Percentiles rank a stretch among this genome's conserved stretches.
Evolutionary conservation across 2,888 invertebrate species (phyloP).

Genomic region (Chromoteleia sp.): DNA sequence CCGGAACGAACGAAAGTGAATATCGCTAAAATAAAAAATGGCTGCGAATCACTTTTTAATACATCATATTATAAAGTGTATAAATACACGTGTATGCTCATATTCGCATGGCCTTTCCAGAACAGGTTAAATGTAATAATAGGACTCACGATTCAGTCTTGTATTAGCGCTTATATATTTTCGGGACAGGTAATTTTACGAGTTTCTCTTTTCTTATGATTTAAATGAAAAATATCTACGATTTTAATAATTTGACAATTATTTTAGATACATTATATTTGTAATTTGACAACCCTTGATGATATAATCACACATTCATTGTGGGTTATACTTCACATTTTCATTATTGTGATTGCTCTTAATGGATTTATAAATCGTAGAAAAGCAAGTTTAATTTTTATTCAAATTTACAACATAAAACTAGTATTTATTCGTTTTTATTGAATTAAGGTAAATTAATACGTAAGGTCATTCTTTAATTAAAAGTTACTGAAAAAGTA

Average conservation of each 20-base stretch:
- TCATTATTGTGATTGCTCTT: neutral
- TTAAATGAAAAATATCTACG: no score
- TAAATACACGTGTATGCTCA: neutral
- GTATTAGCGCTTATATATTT: neutral
- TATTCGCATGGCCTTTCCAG: neutral
- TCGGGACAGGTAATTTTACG: neutral
- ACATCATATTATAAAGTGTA: neutral
- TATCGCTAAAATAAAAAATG: neutral
- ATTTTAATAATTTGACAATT: neutral
- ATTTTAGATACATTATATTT: neutral
- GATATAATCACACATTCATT: neutral
- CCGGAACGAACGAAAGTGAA: neutral
- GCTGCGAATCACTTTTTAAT: neutral
- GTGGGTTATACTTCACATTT: neutral
- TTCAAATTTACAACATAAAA: neutral
- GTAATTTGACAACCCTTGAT: neutral
- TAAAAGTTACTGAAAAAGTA: neutral
- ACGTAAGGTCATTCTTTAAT: no score
- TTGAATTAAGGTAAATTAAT: no score
- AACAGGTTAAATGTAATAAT: neutral
- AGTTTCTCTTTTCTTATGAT: neutral
- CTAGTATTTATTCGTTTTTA: no score
- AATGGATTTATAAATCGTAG: neutral
- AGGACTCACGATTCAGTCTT: neutral
- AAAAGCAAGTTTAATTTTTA: neutral